Evolutionary conservation across 2,888 invertebrate genomes (phyloP), one percentile per base, ranked within the genome.

Genomic region (Zelleria hepariella): DNA sequence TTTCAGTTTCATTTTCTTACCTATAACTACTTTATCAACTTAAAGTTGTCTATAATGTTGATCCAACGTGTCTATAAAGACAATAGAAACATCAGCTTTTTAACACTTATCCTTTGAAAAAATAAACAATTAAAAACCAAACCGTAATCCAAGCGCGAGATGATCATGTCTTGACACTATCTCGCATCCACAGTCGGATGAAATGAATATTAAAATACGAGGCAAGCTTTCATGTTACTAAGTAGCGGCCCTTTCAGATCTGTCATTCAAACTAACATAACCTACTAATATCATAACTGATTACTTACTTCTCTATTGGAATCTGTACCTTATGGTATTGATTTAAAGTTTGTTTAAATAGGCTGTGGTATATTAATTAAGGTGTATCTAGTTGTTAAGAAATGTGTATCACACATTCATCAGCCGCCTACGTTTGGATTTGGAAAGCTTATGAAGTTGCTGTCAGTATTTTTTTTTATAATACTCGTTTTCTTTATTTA

Each of bases 171-270:
- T 64, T 69, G 68, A 70, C 71, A 67, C 69, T 71, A 78, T 79
- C 80, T 75, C 68, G 67, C 69, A 68, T 63, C 66, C 66, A 73
- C 77, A 75, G 74, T 67, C 69, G 70, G 72, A 70, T 71, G 71
- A 75, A 77, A 76, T 73, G 73, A 77, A 79, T 78, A 73, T 71
- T 74, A 72, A 72, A 65, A 58, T 6, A 57, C 6, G 20, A 42
- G 57, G 10, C 49, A n/a, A 18, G 20, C 10, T 25, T 59, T 25
- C 32, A 15, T 21, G 58, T 58, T 52, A 64, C 63, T 68, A 67
- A 68, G 67, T 67, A 64, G 66, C 64, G 64, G 64, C 66, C 24
- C 64, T 67, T 66, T 69, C 64, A 65, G 65, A 66, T 64, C 64
- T 70, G 68, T 70, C 70, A 70, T 65, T 69, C 67, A 66, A 63